Evolutionary conservation across 23 tunicate genomes (phyloP), one percentile per base, ranked within the genome.

Genomic region (Clavelina lepadiformis): DNA sequence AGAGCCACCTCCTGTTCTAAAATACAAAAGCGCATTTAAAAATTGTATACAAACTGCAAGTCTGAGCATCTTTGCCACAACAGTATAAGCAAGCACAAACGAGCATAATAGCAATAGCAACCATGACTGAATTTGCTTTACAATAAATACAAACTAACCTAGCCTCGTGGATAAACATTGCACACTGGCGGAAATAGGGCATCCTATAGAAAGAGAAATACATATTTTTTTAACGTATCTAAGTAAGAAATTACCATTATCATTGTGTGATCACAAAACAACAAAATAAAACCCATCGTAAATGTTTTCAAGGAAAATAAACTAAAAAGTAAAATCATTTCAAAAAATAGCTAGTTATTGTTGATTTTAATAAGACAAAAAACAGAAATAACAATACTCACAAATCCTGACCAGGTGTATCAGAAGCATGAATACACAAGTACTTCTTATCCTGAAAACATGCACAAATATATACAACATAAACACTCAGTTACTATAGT

Each of bases 351-450:
- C 36, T 11, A 60, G 18, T 59, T 18, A 26, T 58, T 19, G 8
- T 15, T 18, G 0, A 27, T 8, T n/a, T 0, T 13, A 69, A 0
- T 15, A 0, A 41, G 8, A 27, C 1, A 18, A 50, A 0, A 1
- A 6, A 46, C 45, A 0, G 11, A 18, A 38, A n/a, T 41, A 13
- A 3, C 13, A 15, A 1, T 35, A 83, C 91, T 83, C 34, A 83
- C 91, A 83, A 61, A 49, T 83, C 36, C 26, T 83, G 91, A 65
- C 68, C 91, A 6, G 91, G 91, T 47, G 71, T 83, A 44, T 83
- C 91, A 0, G 76, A 50, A 0, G 76, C 81, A 37, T 67, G 31
- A 4, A 83, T 68, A 36, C 91, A 83, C 3, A 83, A 66, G 61
- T 83, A 83, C 50, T 67, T 59, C 29, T 56, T 83, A 28, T 41